A percentile compares a stretch with the other conserved stretches of the same genome.
These are phyloP conservation scores for Rhyacophila brunnea DNA, from an alignment of 1,140 invertebrate species.

Conservation along the genomic window DNA sequence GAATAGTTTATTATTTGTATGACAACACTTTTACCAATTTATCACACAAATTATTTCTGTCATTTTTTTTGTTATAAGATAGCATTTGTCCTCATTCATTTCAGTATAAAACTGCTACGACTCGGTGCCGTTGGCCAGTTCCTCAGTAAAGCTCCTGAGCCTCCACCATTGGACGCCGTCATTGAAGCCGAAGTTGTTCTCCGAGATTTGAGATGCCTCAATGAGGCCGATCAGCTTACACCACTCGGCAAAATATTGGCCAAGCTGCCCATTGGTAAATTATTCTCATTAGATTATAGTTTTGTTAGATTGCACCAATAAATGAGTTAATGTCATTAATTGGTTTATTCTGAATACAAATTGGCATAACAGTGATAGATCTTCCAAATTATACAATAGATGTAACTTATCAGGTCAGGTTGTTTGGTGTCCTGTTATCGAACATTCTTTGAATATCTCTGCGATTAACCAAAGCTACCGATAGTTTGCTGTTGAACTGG, in stretches of 20 bases:
- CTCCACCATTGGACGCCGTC: constrained; percentile 90
- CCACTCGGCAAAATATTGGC: constrained; percentile 90
- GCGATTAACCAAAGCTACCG: no score
- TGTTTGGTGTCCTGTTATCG: no score
- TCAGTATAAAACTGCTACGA: constrained; percentile 72
- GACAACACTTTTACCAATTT: neutral
- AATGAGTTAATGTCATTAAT: no score
- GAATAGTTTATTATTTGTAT: neutral
- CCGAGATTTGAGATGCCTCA: constrained; percentile 85
- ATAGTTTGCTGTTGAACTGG: no score
- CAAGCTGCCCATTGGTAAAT: constrained; percentile 75
- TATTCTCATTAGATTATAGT: no score
- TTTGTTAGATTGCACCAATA: no score
- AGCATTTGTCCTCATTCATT: neutral
- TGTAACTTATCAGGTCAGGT: no score
- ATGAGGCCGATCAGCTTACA: constrained; percentile 80
- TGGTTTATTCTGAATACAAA: no score
- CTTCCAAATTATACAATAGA: no score
- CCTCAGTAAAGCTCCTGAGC: constrained; percentile 89
- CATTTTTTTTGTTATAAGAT: neutral
- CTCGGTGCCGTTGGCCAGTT: constrained; percentile 90
- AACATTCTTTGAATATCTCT: no score
- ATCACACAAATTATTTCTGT: neutral
- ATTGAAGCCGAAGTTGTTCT: constrained; percentile 81
- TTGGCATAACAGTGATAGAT: no score